Conservation (phyloP, 2,888 invertebrate species). For the Drosophila nigricruria region DNA sequence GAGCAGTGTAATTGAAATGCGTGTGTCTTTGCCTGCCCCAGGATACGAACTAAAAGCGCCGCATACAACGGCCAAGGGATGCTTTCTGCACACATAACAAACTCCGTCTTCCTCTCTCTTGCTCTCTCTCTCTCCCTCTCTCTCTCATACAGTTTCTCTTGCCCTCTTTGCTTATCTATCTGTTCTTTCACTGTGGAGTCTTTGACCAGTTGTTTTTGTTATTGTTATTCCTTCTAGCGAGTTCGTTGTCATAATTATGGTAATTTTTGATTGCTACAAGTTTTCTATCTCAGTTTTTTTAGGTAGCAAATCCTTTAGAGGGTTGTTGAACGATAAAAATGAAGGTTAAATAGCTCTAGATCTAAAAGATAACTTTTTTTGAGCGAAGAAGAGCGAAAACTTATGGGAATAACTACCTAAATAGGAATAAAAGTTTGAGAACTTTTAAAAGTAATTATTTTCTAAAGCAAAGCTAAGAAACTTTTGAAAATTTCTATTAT, state of each 20-base stretch:
- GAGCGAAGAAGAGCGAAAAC: not conserved
- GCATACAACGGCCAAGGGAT: constrained; percentile 45
- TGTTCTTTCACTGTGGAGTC: constrained; percentile 9
- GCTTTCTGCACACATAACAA: constrained; percentile 44
- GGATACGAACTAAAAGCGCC: constrained; percentile 45
- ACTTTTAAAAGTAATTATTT: not conserved
- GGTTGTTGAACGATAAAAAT: constrained; percentile 57
- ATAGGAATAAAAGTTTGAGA: not conserved
- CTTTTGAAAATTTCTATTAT: rapidly evolving
- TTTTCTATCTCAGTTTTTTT: constrained; percentile 31
- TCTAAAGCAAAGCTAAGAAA: not conserved
- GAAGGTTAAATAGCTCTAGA: constrained; percentile 16
- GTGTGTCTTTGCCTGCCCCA: constrained; percentile 52
- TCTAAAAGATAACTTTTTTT: constrained; percentile 3
- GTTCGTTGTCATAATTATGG: constrained; percentile 56
- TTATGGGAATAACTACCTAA: not conserved
- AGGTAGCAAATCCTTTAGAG: constrained; percentile 37
- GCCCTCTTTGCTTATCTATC: not conserved
- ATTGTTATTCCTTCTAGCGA: constrained; percentile 27
- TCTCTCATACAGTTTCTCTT: not conserved
- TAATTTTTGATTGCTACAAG: constrained; percentile 57
- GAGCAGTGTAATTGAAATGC: constrained; percentile 57
- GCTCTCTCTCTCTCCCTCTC: not conserved
- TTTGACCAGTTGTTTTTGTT: constrained; percentile 43
- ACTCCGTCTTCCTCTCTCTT: not conserved